These are phyloP conservation scores for Calcarius lapponicus DNA, from an alignment of 2,797 vertebrate genomes.

Conservation along the genomic window DNA sequence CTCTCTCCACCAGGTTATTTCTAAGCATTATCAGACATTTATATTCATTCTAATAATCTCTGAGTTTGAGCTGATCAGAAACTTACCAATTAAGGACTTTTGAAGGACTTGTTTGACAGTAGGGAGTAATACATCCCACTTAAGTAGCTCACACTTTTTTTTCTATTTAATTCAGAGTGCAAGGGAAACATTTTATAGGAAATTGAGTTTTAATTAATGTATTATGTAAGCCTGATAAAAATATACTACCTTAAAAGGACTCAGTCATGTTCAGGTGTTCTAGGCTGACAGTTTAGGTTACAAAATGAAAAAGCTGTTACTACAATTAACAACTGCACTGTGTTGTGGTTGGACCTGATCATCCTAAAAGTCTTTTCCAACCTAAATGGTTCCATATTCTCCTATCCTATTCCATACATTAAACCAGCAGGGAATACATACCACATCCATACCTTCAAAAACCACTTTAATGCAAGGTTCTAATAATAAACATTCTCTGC, in stretches of 20 bases:
- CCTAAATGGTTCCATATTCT: neutral
- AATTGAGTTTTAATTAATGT: neutral
- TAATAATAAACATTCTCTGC: constrained; percentile 17
- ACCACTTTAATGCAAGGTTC: constrained; percentile 43
- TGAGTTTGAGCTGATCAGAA: neutral
- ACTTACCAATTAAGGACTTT: neutral
- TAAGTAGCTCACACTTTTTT: neutral
- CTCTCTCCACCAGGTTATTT: neutral
- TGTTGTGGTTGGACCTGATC: neutral
- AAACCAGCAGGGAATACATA: neutral
- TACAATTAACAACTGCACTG: neutral
- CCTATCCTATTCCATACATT: neutral
- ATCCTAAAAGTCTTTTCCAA: neutral
- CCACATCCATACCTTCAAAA: constrained; percentile 13
- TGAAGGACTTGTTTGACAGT: neutral
- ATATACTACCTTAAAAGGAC: neutral
- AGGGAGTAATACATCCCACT: neutral
- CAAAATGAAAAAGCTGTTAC: neutral
- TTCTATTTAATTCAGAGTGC: neutral
- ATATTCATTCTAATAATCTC: neutral
- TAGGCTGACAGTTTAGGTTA: neutral
- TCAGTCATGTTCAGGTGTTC: neutral
- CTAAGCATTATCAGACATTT: neutral
- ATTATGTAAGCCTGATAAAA: neutral
- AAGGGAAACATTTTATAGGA: neutral